Percentiles rank a stretch among this genome's conserved stretches.
Conservation (phyloP, 2,113 vertebrate genomes). For the Lanius collurio region DNA sequence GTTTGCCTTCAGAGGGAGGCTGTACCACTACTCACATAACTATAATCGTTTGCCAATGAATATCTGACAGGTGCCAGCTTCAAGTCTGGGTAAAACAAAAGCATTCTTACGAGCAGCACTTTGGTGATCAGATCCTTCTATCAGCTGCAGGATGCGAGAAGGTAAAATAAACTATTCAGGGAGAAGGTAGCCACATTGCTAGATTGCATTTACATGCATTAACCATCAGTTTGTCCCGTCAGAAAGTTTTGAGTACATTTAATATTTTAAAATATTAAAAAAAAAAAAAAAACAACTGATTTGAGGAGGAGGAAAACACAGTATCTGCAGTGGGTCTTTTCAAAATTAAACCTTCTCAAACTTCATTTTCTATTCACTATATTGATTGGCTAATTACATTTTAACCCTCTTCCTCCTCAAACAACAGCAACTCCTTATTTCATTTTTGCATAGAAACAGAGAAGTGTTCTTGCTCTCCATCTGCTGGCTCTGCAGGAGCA, state of each 20-base stretch:
- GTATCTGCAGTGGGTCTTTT: background rate
- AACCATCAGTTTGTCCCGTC: background rate
- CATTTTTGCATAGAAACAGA: background rate
- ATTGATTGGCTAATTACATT: background rate
- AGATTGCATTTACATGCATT: background rate
- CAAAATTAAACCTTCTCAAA: background rate
- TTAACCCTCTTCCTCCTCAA: background rate
- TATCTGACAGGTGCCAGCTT: background rate
- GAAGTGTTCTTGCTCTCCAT: background rate
- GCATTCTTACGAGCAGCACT: background rate
- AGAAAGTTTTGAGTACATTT: background rate
- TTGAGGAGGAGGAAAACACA: background rate
- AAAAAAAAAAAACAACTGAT: background rate
- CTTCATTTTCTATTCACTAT: background rate
- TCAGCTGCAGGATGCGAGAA: background rate
- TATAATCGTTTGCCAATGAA: background rate
- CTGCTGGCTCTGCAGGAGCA: constrained; percentile 33
- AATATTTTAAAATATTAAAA: background rate
- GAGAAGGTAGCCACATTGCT: background rate
- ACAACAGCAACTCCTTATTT: background rate
- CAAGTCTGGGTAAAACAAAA: background rate
- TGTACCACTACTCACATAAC: background rate
- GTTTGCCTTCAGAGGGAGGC: background rate
- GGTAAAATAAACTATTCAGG: background rate
- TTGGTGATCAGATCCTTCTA: background rate